Base-by-base conservation (phyloP, 1,140 invertebrate species). In the Venustaconcha ellipsiformis region DNA sequence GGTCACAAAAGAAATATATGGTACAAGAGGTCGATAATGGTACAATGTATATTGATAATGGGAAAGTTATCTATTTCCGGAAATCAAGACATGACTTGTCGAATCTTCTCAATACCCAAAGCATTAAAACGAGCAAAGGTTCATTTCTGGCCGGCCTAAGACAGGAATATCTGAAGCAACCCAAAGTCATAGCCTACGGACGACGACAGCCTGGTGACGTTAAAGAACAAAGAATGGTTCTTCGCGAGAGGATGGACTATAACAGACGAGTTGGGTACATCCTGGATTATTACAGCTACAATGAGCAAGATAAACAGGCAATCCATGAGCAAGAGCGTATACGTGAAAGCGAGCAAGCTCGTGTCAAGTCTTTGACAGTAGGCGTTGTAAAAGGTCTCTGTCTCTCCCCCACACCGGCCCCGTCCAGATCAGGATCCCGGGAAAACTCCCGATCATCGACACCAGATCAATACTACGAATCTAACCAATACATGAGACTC, bases 31-130 rank as follows among this genome's bases (percentile, higher is more conserved):
- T 78, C 12, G 65, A 74, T 11, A 68, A 78, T 37, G 80, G 80
- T 14, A 81, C 83, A 23, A 71, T 83, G 64, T 83, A 82, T 76
- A 78, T 84, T 62, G 83, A 84, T 60, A 81, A 75, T 70, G 83
- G 82, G 13, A 82, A 82, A 72, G 76, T 82, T 14, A 80, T 82
- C 20, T 81, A 78, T 26, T 83, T 81, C 68, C 67, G 80, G 23
- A 82, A 80, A 68, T 77, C 80, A 14, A 72, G 76, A 63, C 76
- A 80, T 56, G 79, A 82, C 57, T 56, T 78, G 55, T 72, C 74
- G n/a, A 74, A 79, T 69, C 37, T 83, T 26, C 68, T 80, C 57
- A 79, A 80, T 67, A 66, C 76, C n/a, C 70, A 77, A 30, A 69
- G 76, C 15, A n/a, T 74, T 8, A 57, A 57, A 23, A 57, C 67